Evolutionary conservation across 2,797 vertebrate genomes (phyloP).

Genomic region (Toxotes lorentzi): DNA sequence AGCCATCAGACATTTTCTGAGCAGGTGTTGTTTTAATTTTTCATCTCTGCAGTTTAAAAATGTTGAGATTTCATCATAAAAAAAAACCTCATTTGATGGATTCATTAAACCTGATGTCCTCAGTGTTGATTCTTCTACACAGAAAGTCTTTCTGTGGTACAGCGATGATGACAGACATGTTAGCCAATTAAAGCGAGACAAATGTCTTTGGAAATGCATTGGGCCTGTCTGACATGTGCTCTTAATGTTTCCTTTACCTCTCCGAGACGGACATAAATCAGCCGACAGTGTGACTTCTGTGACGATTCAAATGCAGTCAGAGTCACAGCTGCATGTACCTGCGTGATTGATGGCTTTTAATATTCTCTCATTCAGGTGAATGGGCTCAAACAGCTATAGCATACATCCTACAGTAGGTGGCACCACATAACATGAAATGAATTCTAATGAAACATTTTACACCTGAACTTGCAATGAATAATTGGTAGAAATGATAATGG

Average conservation of each 20-base stretch:
- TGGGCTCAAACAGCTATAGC: conserved; percentile 46
- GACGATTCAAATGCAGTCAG: conserved; percentile 9
- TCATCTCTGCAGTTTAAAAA: neutral
- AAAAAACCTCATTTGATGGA: neutral
- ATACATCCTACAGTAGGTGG: conserved; percentile 52
- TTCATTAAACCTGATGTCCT: conserved; percentile 1
- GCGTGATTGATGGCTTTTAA: conserved; percentile 31
- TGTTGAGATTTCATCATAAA: neutral
- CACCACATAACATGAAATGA: conserved; percentile 43
- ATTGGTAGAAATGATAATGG: neutral
- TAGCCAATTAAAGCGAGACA: neutral
- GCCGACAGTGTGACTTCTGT: neutral
- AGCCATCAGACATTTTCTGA: conserved; percentile 8
- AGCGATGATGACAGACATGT: conserved; percentile 11
- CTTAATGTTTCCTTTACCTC: neutral
- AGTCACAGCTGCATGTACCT: conserved; percentile 7
- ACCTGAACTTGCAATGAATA: neutral
- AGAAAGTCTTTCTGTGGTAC: neutral
- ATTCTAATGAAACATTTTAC: neutral
- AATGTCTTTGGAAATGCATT: neutral
- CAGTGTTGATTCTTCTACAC: neutral
- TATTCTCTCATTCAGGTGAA: conserved; percentile 27
- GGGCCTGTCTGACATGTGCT: neutral
- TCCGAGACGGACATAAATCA: neutral
- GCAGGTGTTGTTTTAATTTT: conserved; percentile 10